Evolutionary conservation across 2,797 vertebrate genomes (phyloP), one percentile per base, ranked within the genome.

Genomic region (Danio albolineatus): DNA sequence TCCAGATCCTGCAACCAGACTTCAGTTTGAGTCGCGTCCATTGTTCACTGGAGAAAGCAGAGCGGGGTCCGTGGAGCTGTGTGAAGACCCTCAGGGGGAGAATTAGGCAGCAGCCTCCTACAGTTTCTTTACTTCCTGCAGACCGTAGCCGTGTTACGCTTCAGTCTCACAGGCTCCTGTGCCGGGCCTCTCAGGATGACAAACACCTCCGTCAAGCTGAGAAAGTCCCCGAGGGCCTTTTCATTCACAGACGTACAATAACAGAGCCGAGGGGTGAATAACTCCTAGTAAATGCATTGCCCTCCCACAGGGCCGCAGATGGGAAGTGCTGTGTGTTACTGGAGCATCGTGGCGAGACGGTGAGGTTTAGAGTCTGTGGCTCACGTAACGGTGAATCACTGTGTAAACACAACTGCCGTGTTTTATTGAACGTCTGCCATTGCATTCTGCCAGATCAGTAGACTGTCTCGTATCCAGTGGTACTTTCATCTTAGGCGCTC

Each of bases 211-310:
- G 70, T 81, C 57, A 78, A 76, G 66, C 54, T 73, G 79, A 64
- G 54, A 85, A 84, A 48, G 54, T 67, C 69, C 64, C 81, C 1
- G 43, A 79, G 81, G 73, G 66, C 39, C 17, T 73, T 78, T 85
- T 86, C 76, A 85, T 79, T 83, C 79, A 83, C 83, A 81, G 72
- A 76, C 64, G 7, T 82, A 82, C 82, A 84, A 81, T 61, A 81
- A 84, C 59, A 60, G 53, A 64, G 84, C 70, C 46, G 60, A 46
- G 51, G 69, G 71, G 83, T 80, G 71, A 81, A 82, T 65, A 76
- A 69, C 73, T 79, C 59, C 65, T 62, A 10, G 51, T 82, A 54
- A 75, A 70, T 21, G 59, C 21, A 59, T 70, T 80, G 71, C 56
- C 65, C 85, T 82, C 76, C 80, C 71, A 46, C 66, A 69, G 72